Conservation (phyloP, 2,113 vertebrate genomes). For the Poeciliopsis retropinna region DNA sequence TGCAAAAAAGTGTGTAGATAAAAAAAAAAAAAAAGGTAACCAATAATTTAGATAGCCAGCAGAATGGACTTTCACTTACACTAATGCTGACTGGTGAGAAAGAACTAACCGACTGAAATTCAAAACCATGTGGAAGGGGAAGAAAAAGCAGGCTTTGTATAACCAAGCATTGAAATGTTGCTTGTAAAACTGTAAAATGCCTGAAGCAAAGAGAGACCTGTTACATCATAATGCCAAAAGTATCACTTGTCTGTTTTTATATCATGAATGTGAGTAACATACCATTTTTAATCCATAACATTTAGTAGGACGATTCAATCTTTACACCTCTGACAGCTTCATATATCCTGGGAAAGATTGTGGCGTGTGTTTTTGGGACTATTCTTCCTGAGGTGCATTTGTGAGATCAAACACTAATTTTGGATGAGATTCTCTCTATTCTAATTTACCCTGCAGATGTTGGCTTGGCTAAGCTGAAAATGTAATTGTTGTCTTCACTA, state of each 20-base stretch:
- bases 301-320: not conserved
- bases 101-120: not conserved
- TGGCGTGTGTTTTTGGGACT: too few relatives aligned
- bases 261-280: too few relatives aligned
- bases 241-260: not conserved
- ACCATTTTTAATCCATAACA: too few relatives aligned
- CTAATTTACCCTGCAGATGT: too few relatives aligned
- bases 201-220: not conserved
- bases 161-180: not conserved
- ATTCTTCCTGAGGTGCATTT: too few relatives aligned
- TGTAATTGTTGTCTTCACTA: too few relatives aligned
- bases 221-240: not conserved
- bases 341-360: not conserved
- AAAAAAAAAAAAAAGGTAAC: not conserved
- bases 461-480: too few relatives aligned
- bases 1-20: not conserved
- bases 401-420: too few relatives aligned
- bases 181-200: not conserved
- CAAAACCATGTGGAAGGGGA: not conserved
- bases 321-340: not conserved
- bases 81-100: too few relatives aligned
- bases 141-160: not conserved
- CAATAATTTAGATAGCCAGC: not conserved
- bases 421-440: too few relatives aligned
- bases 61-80: too few relatives aligned